Conservation (phyloP, 1,140 invertebrate species). For the Pogonomyrmex barbatus region DNA sequence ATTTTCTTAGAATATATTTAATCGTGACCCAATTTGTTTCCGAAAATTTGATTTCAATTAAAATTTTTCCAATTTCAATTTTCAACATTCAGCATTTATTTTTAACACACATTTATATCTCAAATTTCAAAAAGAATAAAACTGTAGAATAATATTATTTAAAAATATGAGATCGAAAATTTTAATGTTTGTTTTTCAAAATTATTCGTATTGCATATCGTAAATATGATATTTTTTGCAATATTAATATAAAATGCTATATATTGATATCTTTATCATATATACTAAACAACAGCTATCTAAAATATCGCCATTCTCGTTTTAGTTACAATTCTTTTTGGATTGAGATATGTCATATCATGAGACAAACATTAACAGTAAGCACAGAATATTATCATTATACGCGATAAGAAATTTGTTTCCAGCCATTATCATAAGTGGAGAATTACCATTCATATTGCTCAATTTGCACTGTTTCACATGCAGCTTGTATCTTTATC, state of each 20-base stretch:
- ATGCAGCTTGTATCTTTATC: conserved; percentile 44
- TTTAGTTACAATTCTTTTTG: background rate
- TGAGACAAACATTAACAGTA: background rate
- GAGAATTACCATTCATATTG: conserved; percentile 31
- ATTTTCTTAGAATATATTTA: background rate
- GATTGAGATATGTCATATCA: background rate
- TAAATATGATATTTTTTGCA: background rate
- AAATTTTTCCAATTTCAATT: background rate
- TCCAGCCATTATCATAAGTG: conserved; percentile 11
- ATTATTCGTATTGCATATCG: background rate
- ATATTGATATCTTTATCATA: background rate
- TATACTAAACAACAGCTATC: background rate
- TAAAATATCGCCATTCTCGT: background rate
- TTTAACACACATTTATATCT: background rate
- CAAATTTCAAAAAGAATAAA: background rate
- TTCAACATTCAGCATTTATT: background rate
- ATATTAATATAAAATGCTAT: background rate
- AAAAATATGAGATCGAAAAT: background rate
- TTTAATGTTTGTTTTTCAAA: background rate
- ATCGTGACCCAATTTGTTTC: background rate
- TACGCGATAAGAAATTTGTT: background rate
- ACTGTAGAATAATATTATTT: too few species aligned
- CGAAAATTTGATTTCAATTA: background rate
- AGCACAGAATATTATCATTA: conserved; percentile 9
- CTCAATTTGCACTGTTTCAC: conserved; percentile 52